Evolutionary conservation across 2,113 vertebrate genomes (phyloP), one percentile per base, ranked within the genome.

Genomic region (Sceloporus tristichus): DNA sequence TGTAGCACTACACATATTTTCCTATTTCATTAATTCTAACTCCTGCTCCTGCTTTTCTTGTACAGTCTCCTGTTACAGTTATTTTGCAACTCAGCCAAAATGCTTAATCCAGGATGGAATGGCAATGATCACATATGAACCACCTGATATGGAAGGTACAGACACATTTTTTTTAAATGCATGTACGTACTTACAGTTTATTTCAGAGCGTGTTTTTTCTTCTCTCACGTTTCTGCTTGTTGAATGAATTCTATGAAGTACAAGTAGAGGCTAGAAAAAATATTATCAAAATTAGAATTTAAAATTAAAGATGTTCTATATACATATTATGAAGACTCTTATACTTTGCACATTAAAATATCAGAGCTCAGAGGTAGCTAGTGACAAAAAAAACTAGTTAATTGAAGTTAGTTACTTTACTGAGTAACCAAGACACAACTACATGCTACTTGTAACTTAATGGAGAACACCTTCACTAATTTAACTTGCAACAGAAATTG

Each of bases 161-260:
- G 54, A n/a, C 48, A 84, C 71, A 82, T 2, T 87, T 85, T 86
- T 0, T 86, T 1, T 16, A 40, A 40, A 59, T 70, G 4, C 1
- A 66, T 2, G 21, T 16, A 91, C 5, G 3, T 87, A 91, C 98
- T 99, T 95, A 99, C 99, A 99, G 96, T 99, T 99, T 82, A 99
- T 99, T 97, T 99, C 98, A 0, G 98, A 99, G 88, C 98, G 97
- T 4, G 99, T 99, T 94, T 98, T 99, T 89, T 98, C 99, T 96
- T 99, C 99, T 92, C 98, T 97, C 53, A 98, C 97, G 87, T 98
- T 99, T 94, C 98, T 97, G 94, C 98, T 99, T 77, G 98, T 98
- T 25, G 99, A 99, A 48, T 97, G 98, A 94, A 99, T 99, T 93
- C 99, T 98, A 91, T 99, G 98, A 90, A 98, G 98, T 89, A 99